A percentile compares a stretch with the other conserved stretches of the same genome.
Evolutionary conservation across 2,797 vertebrate species (phyloP).

Genomic region (Intellagama lesueurii): DNA sequence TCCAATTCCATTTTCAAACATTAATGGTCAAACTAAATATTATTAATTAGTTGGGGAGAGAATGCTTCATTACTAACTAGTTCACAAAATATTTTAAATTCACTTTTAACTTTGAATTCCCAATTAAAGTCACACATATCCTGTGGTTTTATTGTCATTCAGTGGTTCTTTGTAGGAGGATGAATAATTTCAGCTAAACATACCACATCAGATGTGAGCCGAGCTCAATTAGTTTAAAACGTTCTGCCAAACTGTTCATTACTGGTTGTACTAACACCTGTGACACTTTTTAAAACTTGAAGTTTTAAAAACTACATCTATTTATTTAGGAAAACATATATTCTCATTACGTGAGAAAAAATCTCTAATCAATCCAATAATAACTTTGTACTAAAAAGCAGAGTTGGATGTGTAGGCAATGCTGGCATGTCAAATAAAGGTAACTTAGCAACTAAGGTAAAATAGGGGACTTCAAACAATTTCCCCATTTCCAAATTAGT

Average conservation of each 20-base stretch:
- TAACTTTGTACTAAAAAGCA: slow-evolving; percentile 49
- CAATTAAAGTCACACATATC: slow-evolving; percentile 80
- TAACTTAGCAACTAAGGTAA: not conserved
- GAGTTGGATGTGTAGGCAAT: slow-evolving; percentile 3
- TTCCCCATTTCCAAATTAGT: not conserved
- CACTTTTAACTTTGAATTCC: slow-evolving; percentile 73
- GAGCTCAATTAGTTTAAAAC: slow-evolving; percentile 81
- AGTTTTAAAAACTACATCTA: slow-evolving; percentile 59
- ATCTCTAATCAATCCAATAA: slow-evolving; percentile 58
- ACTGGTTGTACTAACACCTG: slow-evolving; percentile 71
- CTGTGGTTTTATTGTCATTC: slow-evolving; percentile 76
- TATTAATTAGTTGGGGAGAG: slow-evolving; percentile 74
- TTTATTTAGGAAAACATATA: slow-evolving; percentile 59
- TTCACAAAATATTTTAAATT: slow-evolving; percentile 78
- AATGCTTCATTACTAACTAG: slow-evolving; percentile 65
- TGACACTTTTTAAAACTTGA: slow-evolving; percentile 58
- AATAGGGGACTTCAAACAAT: not conserved
- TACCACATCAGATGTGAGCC: slow-evolving; percentile 69
- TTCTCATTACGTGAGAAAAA: slow-evolving; percentile 64
- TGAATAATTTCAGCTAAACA: slow-evolving; percentile 66
- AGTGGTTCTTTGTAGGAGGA: slow-evolving; percentile 66
- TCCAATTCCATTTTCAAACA: slow-evolving; percentile 72
- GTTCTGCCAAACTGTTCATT: slow-evolving; percentile 81
- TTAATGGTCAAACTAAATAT: slow-evolving; percentile 67
- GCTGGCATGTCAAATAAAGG: not conserved